Evolutionary conservation across 2,888 invertebrate genomes (phyloP), one percentile per base, ranked within the genome.

Genomic region (Copidosoma aretas): DNA sequence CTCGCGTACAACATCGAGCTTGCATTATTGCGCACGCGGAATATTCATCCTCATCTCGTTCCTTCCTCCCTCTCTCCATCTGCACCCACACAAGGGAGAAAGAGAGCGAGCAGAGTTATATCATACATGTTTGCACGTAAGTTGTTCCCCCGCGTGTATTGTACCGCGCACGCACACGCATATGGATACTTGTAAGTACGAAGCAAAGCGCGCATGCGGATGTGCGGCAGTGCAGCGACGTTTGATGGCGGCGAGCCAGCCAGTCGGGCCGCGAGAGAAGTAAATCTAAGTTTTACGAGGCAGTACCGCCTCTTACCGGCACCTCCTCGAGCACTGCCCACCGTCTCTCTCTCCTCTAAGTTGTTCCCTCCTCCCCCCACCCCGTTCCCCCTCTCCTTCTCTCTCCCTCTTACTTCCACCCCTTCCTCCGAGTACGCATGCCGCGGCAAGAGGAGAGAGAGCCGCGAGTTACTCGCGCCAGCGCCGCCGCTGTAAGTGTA

Each of bases 241-340:
- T 81, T 82, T 80, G 82, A 83, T 83, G 83, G 82, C 83, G 83
- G 82, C 81, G 79, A 79, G 81, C 80, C 81, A 32, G 32, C 32
- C 32, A 32, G 32, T 32, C 32, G 8, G 32, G 8, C 82, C 80
- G 78, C 81, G 8, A 32, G 32, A 80, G 82, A 81, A 83, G 83
- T 83, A 83, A 83, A 83, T 83, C 83, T 83, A 82, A 83, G 82
- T 82, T 83, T 83, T 83, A 83, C 82, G 83, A 83, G 83, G 81
- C 82, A 82, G 83, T 80, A 80, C 83, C 83, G 83, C 83, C 83
- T 82, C 83, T 83, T 83, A 82, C 83, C 82, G 81, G 83, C 83
- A 81, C 83, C 83, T 83, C 82, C 83, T 82, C 81, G 79, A 82
- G 81, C 81, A 77, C 80, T 80, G 78, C 79, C 79, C 80, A 77